Evolutionary conservation across 2,113 vertebrate genomes (phyloP).

Genomic region (Mus spicilegus): DNA sequence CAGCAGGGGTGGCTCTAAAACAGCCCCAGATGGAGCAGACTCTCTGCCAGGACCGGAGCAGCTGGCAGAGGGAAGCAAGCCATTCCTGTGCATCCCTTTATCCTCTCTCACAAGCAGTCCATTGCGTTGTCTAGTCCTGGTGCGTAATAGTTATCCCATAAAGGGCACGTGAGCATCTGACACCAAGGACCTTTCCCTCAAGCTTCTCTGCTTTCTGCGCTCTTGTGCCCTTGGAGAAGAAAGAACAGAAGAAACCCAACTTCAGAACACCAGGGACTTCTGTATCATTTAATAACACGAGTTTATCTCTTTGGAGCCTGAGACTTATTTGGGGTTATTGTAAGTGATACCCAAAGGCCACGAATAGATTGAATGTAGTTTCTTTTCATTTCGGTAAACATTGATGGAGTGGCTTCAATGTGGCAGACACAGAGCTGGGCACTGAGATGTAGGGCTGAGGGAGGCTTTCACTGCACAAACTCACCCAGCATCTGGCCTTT

Average conservation of each 20-base stretch:
- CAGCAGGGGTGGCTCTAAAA: background rate
- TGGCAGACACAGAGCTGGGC: background rate
- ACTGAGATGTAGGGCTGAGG: background rate
- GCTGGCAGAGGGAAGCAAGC: background rate
- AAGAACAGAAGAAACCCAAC: background rate
- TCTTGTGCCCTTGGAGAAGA: background rate
- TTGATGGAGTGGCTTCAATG: background rate
- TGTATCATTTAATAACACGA: background rate
- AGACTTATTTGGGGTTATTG: constrained; percentile 11
- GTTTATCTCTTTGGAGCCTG: background rate
- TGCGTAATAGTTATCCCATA: constrained; percentile 70
- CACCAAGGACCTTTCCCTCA: background rate
- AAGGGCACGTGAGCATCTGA: constrained; percentile 58
- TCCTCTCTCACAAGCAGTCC: constrained; percentile 49
- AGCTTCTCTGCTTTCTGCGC: background rate
- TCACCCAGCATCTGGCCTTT: background rate
- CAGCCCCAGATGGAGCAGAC: background rate
- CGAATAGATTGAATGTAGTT: background rate
- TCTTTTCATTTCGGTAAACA: background rate
- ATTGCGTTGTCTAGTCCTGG: background rate
- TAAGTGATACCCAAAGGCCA: background rate
- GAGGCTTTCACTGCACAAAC: background rate
- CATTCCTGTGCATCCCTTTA: constrained; percentile 59
- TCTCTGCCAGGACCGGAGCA: background rate
- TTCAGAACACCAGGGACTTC: background rate